Evolutionary conservation across 92 coral and sea anemone genomes (phyloP).

Genomic region (Phymanthus crucifer): DNA sequence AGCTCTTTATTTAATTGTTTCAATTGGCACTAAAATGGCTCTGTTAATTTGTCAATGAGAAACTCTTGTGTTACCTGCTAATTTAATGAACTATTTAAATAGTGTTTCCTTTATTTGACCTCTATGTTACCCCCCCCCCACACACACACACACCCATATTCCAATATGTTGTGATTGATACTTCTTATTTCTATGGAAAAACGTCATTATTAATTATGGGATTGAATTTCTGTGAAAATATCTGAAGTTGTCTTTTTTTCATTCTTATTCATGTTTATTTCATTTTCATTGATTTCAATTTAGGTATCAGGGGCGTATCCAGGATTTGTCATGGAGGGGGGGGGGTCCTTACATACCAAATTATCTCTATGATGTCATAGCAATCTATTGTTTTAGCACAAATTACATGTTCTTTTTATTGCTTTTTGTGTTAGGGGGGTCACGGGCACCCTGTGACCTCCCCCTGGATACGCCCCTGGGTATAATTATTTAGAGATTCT

Average conservation of each 20-base stretch:
- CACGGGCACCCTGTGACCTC: no score
- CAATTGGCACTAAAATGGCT: background rate
- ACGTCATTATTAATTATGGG: background rate
- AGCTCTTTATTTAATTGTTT: background rate
- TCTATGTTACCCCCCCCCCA: background rate
- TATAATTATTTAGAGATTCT: no score
- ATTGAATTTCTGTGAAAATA: no score
- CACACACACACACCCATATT: background rate
- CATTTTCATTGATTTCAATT: no score
- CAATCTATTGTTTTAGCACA: no score
- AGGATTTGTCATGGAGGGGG: no score
- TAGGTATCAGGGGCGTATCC: no score
- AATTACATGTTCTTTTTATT: no score
- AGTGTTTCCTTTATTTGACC: background rate
- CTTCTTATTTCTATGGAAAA: background rate
- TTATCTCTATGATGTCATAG: no score
- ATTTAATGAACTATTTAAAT: background rate
- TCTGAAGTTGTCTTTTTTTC: background rate
- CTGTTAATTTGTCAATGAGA: background rate
- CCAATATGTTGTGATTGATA: background rate
- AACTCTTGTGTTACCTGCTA: background rate
- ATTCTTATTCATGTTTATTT: background rate
- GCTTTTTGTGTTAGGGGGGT: no score
- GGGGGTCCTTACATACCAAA: no score
- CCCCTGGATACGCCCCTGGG: no score